Evolutionary conservation across 1,140 invertebrate species (phyloP).

Genomic region (Gryllus bimaculatus): DNA sequence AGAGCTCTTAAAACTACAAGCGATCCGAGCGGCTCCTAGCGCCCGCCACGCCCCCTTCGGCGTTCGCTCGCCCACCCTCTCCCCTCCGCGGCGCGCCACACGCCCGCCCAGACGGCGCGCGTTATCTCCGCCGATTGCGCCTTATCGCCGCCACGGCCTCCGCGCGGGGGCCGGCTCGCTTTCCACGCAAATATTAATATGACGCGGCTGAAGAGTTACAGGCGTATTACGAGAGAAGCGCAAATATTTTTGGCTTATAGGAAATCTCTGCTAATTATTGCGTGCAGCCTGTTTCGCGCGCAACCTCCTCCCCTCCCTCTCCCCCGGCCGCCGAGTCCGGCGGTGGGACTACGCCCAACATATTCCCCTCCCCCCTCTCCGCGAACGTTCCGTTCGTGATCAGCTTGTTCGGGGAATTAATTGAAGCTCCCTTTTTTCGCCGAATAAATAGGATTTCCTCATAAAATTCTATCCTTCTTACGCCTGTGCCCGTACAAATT

Average conservation of each 20-base stretch:
- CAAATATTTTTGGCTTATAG: conserved; percentile 2
- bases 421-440: background rate
- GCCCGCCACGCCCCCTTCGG: background rate
- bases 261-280: background rate
- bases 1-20: too few species aligned
- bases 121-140: conserved; percentile 13
- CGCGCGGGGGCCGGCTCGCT: too few species aligned
- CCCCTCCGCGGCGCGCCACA: conserved; percentile 15
- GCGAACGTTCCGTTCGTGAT: background rate
- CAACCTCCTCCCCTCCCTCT: background rate
- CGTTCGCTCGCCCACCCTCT: too few species aligned
- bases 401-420: conserved; percentile 1
- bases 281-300: background rate
- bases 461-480: conserved; percentile 2
- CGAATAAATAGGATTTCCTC: conserved; percentile 1
- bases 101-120: conserved; percentile 17
- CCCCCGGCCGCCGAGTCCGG: too few species aligned
- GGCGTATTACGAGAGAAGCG: background rate
- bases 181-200: background rate
- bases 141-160: background rate
- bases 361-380: background rate
- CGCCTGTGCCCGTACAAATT: background rate
- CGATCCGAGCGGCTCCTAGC: background rate
- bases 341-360: background rate
- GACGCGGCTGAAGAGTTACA: background rate